Percentiles rank a stretch among this genome's conserved stretches.
These are phyloP conservation scores for Synanthedon vespiformis DNA, from an alignment of 2,888 invertebrate genomes.

Conservation along the genomic window DNA sequence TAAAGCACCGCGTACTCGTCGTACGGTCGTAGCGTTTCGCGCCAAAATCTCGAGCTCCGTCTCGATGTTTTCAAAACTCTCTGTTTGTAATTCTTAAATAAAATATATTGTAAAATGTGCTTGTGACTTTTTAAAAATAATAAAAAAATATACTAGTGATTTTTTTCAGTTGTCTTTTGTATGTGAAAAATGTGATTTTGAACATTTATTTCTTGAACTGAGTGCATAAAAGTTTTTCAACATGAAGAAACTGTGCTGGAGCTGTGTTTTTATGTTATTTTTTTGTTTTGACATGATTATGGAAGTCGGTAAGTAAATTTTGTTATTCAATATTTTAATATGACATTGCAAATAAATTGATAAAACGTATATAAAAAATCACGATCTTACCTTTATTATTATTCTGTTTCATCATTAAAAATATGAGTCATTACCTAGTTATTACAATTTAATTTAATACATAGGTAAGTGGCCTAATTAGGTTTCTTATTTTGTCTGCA, in stretches of 20 bases:
- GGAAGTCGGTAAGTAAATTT: slow-evolving; percentile 40
- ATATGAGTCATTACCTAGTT: too few relatives aligned
- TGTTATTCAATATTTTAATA: too few relatives aligned
- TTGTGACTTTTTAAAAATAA: neutral
- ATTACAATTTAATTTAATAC: too few relatives aligned
- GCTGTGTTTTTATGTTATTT: slow-evolving; percentile 27
- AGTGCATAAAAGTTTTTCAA: slow-evolving; percentile 11
- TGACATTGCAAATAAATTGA: too few relatives aligned
- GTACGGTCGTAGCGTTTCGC: slow-evolving; percentile 30
- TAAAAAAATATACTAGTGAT: neutral
- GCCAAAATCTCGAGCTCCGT: slow-evolving; percentile 28
- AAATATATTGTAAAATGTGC: neutral
- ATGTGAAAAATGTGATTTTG: neutral
- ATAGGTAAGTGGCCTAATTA: too few relatives aligned
- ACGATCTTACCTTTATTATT: too few relatives aligned
- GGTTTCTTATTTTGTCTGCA: too few relatives aligned
- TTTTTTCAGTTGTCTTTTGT: too few relatives aligned
- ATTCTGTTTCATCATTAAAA: too few relatives aligned
- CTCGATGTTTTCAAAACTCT: neutral
- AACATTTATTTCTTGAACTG: neutral
- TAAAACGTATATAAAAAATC: too few relatives aligned
- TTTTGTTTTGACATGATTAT: slow-evolving; percentile 31
- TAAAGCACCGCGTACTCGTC: slow-evolving; percentile 32
- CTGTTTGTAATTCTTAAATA: neutral
- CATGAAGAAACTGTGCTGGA: slow-evolving; percentile 40